Evolutionary conservation across 2,888 invertebrate species (phyloP), one percentile per base, ranked within the genome.

Genomic region (Apamea crenata): DNA sequence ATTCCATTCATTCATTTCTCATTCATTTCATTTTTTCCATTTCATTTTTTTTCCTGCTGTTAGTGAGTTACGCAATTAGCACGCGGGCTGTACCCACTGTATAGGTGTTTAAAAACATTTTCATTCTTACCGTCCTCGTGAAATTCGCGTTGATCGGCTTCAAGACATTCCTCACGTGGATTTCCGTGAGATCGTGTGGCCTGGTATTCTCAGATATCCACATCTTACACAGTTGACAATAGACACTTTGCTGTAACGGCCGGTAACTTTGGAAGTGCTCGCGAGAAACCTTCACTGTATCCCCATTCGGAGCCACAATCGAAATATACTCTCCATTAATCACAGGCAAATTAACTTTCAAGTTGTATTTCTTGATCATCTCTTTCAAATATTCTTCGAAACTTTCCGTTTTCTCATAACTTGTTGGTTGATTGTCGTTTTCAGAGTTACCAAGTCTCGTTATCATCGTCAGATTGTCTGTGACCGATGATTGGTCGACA

Each of bases 181-280:
- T 16, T 32, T 81, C 81, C 5, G 32, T 59, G 14, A 18, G 10
- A 1, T 78, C 78, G 2, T 81, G 81, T 2, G 25, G 12, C 1
- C n/a, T 68, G 0, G 67, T 76, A 7, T 80, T 25, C 4, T 29
- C 6, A 16, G 50, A 40, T 0, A 77, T 53, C 63, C 70, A 68
- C 29, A 21, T 44, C 0, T 70, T 75, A 18, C 86, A 86, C 1
- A 79, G 0, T 6, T 87, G 78, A 16, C 86, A 86, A 21, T 65
- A 84, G 0, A 59, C 8, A 3, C 6, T 44, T 2, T 32, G 16
- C 0, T 40, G 21, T 12, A 72, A 0, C 0, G 4, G 10, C 7
- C 18, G 65, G 18, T 76, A 79, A 14, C 86, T 66, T 2, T 86
- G 87, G 18, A 77, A 86, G 36, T 74, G 21, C 18, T 84, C 36